A percentile compares a stretch with the other conserved stretches of the same genome.
Conservation (phyloP, 2,113 vertebrate species). For the Parus major region DNA sequence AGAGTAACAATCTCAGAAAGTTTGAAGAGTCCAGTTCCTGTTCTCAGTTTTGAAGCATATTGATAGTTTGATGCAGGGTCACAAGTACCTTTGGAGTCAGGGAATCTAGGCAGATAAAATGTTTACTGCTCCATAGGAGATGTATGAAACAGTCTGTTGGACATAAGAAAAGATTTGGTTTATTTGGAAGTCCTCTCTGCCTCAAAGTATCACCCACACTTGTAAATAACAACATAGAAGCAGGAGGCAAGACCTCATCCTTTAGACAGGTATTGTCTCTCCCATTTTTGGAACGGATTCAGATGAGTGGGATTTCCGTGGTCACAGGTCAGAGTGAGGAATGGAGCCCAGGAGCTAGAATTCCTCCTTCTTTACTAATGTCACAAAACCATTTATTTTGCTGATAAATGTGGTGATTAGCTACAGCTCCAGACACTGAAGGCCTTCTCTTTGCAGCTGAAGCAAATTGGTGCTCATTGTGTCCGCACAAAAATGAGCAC, state of each 20-base stretch:
- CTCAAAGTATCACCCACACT: rapidly evolving
- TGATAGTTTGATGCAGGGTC: not conserved
- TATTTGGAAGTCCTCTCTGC: not conserved
- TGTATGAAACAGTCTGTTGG: not conserved
- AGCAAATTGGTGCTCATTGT: not conserved
- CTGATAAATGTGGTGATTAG: not conserved
- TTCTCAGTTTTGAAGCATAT: not conserved
- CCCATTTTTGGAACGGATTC: not conserved
- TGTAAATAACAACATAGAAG: not conserved
- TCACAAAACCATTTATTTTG: not conserved
- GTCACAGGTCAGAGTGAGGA: not conserved
- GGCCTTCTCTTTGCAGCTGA: not conserved
- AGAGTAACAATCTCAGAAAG: not conserved
- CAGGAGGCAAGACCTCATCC: not conserved
- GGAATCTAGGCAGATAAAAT: not conserved
- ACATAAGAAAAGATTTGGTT: not conserved
- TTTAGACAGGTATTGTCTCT: not conserved
- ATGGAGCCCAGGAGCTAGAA: not conserved
- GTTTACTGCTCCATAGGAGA: not conserved
- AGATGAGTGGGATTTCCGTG: rapidly evolving
- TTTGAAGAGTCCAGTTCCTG: not conserved
- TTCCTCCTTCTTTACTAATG: not conserved
- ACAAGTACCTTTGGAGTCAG: not conserved
- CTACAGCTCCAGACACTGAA: not conserved
- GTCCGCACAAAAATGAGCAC: not conserved